Conservation (phyloP, 2,797 vertebrate species). For the Sylvia borin region DNA sequence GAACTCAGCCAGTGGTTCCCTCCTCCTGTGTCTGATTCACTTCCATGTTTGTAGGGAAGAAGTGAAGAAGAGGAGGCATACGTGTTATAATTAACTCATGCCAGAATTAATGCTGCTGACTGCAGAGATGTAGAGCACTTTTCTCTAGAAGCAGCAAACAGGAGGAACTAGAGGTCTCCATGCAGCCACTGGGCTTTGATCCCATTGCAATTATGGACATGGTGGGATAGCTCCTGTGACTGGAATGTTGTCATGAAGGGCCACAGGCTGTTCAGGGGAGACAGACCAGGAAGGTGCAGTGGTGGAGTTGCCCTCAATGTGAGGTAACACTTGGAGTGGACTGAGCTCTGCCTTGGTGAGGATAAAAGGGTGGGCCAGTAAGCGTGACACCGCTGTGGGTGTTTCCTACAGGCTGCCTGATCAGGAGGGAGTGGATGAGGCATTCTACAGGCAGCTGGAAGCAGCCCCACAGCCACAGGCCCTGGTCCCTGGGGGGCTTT, state of each 20-base stretch:
- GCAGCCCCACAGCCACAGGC: not conserved
- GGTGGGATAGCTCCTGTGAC: not conserved
- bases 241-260: not conserved
- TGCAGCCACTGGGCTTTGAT: not conserved
- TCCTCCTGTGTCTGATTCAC: not conserved
- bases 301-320: not conserved
- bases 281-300: not conserved
- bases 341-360: not conserved
- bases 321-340: not conserved
- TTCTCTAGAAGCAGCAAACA: not conserved
- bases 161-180: not conserved
- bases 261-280: not conserved
- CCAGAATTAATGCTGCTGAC: not conserved
- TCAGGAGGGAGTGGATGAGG: not conserved
- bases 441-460: not conserved
- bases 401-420: not conserved
- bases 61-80: not conserved
- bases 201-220: not conserved
- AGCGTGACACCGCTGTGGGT: not conserved
- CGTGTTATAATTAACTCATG: not conserved
- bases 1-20: not conserved
- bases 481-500: not conserved
- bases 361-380: not conserved
- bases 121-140: not conserved
- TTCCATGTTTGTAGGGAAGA: not conserved